phyloP scores from a whole-genome alignment of 2,888 invertebrate species.

The Philereme vetulata region DNA sequence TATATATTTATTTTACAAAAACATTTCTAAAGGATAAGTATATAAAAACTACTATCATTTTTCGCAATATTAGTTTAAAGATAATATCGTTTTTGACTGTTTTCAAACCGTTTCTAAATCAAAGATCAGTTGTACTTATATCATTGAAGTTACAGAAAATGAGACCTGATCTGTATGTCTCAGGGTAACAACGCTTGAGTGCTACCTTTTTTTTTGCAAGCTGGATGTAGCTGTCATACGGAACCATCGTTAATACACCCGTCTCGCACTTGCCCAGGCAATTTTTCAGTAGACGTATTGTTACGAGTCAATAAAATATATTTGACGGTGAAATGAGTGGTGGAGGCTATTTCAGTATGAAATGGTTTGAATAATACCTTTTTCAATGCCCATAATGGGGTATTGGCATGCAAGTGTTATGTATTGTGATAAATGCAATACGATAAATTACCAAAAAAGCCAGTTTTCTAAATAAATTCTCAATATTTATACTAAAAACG shows the following conservation, averaged over 20 bases:
- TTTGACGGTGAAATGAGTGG: conserved; percentile 7
- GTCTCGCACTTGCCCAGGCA: conserved; percentile 9
- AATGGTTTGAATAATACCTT: conserved; percentile 24
- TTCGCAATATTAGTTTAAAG: no score
- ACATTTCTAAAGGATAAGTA: no score
- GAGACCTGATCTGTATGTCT: no score
- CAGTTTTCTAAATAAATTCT: neutral
- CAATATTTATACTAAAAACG: no score
- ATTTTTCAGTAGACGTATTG: conserved; percentile 16
- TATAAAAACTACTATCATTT: no score
- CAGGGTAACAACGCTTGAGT: no score
- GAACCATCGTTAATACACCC: conserved; percentile 1
- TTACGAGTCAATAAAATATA: conserved; percentile 25
- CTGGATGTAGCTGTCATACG: neutral
- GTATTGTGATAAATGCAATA: conserved; percentile 7
- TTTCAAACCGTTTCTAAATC: no score
- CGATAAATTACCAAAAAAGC: neutral
- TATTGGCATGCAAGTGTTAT: conserved; percentile 16
- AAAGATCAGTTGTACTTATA: no score
- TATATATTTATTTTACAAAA: no score
- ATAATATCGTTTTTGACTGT: no score
- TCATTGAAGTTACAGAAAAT: no score
- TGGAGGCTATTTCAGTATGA: conserved; percentile 13
- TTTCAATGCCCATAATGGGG: conserved; percentile 22
- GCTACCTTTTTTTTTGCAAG: no score